Base-by-base conservation (phyloP, 2,113 vertebrate genomes). In the Rhadina sibilatrix region DNA sequence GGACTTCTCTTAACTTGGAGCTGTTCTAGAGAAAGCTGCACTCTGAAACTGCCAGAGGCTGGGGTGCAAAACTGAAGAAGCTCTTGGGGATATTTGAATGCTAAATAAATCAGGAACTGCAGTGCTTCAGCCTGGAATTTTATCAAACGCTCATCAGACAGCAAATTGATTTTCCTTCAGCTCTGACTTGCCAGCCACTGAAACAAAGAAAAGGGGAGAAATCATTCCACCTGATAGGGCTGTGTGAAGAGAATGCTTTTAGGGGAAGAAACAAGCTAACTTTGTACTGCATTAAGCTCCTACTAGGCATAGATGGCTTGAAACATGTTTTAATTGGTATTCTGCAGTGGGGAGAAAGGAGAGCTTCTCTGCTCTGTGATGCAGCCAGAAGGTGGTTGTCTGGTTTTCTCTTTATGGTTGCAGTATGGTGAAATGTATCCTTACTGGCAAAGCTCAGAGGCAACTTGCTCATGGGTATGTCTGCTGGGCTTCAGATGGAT, bases 401-500 rank as follows among this genome's bases (percentile, higher is more conserved):
- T 95, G 83, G 78, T 84, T 59, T 95, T 61, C 74, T 95, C 91
- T 90, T 94, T 46, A 78, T 57, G 87, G 78, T 52, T 52, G 6
- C 83, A 74, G 47, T 33, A 19, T 59, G 70, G 71, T 87, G 84
- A 94, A 93, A 94, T 78, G 54, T 57, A 81, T 90, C 71, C 24
- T 90, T 72, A 53, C 71, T 96, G 95, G 86, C 90, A 95, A 68
- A 91, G 77, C 82, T 91, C 76, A 54, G 88, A 75, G 75, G 78
- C 0, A 1, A 33, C 49, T 94, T 46, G 74, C 92, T 96, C 40
- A 12, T 91, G 69, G 89, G 21, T 89, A 54, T 38, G 76, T 94
- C 91, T 97, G 79, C 91, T 94, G 90, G 72, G 89, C 89, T 92
- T 91, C 79, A 77, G 61, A 88, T 80, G 83, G 84, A 77, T 96